phyloP scores from a whole-genome alignment of 2,113 vertebrate genomes.

The Acrocephalus arundinaceus region DNA sequence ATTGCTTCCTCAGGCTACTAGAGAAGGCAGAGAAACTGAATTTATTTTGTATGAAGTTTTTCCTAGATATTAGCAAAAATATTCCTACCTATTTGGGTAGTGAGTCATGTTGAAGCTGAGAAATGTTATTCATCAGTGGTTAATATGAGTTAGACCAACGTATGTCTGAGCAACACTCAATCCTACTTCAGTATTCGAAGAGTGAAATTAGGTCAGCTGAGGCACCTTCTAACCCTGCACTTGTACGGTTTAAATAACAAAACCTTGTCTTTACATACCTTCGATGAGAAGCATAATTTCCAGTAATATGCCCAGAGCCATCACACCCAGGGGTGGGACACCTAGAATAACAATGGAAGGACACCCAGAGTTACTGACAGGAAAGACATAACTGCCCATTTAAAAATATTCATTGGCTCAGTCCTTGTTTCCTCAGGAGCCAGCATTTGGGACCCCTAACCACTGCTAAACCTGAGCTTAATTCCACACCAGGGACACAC shows the following conservation, averaged over 20 bases:
- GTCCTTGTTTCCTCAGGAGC: background rate
- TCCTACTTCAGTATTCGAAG: background rate
- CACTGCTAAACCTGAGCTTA: background rate
- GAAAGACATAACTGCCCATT: background rate
- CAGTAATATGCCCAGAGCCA: conserved; percentile 98
- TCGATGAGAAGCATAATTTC: conserved; percentile 98
- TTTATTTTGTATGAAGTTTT: background rate
- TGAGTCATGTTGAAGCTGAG: background rate
- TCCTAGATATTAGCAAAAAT: background rate
- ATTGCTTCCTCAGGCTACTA: background rate
- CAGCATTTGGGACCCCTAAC: background rate
- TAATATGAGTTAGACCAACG: background rate
- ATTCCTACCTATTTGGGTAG: background rate
- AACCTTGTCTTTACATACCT: conserved; percentile 78
- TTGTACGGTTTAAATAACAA: background rate
- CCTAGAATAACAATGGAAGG: conserved; percentile 76
- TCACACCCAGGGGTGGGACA: conserved; percentile 98
- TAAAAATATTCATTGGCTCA: background rate
- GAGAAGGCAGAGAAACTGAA: background rate
- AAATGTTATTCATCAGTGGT: background rate
- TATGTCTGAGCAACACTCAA: background rate
- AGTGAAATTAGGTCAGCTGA: background rate
- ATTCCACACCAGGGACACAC: background rate
- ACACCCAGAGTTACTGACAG: conserved; percentile 45
- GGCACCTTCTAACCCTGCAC: background rate